Conservation (phyloP, 92 coral and sea anemone genomes). For the Pocillopora meandrina region DNA sequence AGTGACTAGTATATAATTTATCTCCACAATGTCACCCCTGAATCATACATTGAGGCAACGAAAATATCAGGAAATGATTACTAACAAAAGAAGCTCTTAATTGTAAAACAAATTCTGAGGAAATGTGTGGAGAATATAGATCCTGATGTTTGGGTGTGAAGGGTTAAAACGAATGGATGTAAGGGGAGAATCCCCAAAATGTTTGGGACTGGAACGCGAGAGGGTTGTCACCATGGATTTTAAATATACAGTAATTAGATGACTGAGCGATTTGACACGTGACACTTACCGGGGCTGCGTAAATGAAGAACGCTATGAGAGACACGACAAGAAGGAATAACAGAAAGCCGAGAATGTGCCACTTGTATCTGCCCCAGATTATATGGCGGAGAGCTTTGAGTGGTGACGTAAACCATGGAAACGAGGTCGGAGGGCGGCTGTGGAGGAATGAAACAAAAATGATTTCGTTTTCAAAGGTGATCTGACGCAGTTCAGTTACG, state of each 20-base stretch:
- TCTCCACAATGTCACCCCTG: no score
- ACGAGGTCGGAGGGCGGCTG: slow-evolving; percentile 97
- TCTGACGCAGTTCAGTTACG: no score
- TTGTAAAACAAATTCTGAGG: no score
- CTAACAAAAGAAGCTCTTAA: no score
- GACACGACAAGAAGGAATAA: slow-evolving; percentile 58
- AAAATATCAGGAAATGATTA: no score
- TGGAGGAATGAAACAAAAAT: background rate
- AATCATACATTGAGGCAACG: no score
- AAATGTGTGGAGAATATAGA: no score
- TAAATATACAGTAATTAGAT: background rate
- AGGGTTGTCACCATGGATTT: background rate
- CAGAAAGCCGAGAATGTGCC: slow-evolving; percentile 84
- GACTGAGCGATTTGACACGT: background rate
- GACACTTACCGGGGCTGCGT: slow-evolving; percentile 85
- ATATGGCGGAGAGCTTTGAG: slow-evolving; percentile 82
- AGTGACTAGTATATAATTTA: no score
- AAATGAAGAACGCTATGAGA: slow-evolving; percentile 75
- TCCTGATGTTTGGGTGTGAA: no score
- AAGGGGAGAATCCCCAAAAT: no score
- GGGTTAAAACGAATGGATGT: no score
- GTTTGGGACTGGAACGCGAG: background rate
- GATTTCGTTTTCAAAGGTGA: no score
- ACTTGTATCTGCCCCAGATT: slow-evolving; percentile 89
- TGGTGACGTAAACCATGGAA: slow-evolving; percentile 94